Evolutionary conservation across 2,888 invertebrate genomes (phyloP).

Genomic region (Scaeva pyrastri): DNA sequence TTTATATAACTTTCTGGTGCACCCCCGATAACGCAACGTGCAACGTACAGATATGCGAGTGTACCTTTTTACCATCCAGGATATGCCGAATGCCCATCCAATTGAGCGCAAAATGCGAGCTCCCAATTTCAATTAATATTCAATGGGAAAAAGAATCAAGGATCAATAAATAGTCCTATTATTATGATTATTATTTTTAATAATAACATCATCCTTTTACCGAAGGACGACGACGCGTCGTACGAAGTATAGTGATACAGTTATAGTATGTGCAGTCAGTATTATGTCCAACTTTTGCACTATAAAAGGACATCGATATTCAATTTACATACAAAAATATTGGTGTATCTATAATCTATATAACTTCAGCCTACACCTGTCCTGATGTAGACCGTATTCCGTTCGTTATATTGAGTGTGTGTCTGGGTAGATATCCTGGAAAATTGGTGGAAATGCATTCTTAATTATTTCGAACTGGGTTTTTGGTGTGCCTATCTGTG

Average conservation of each 20-base stretch:
- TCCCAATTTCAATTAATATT: constrained; percentile 72
- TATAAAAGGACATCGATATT: constrained; percentile 39
- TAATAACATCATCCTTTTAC: constrained; percentile 65
- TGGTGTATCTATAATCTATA: not conserved
- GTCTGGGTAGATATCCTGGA: constrained; percentile 50
- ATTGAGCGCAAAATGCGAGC: constrained; percentile 34
- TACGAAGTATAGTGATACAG: not conserved
- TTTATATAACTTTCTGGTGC: constrained; percentile 53
- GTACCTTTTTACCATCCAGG: too few relatives aligned
- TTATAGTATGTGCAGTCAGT: constrained; percentile 19
- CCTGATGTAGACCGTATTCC: too few relatives aligned
- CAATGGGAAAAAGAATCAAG: constrained; percentile 58
- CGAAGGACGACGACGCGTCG: not conserved
- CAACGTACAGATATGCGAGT: too few relatives aligned
- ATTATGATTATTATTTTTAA: constrained; percentile 76
- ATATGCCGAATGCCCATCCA: not conserved
- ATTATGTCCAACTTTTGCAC: constrained; percentile 3
- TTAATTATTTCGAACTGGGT: constrained; percentile 49
- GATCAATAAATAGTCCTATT: constrained; percentile 72
- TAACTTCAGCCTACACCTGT: not conserved
- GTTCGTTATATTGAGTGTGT: constrained; percentile 19
- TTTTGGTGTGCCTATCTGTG: too few relatives aligned
- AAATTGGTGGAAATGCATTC: constrained; percentile 69
- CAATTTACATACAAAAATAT: constrained; percentile 59
- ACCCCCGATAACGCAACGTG: constrained; percentile 62